Conservation (phyloP, 35 echinoderm and acorn worm species). For the Apostichopus californicus region DNA sequence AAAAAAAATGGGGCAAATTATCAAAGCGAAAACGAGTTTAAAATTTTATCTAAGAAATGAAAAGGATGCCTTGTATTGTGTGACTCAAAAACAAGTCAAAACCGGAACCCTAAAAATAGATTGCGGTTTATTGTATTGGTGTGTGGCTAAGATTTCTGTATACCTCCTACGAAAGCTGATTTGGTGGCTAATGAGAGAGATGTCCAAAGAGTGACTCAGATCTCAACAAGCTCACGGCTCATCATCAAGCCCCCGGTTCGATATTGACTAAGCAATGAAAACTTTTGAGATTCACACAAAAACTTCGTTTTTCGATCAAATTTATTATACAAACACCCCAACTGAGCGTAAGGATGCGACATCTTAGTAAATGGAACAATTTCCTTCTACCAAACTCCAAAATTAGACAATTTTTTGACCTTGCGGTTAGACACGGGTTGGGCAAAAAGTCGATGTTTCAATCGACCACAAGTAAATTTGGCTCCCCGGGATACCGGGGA, state of each 20-base stretch:
- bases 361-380: conserved; percentile 33
- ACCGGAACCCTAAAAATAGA: conserved; percentile 12
- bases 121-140: not conserved
- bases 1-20: too few relatives aligned
- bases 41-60: not conserved
- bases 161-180: not conserved
- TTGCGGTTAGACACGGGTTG: conserved; percentile 47
- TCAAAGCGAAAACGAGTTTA: not conserved
- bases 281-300: conserved; percentile 14
- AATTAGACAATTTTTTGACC: conserved; percentile 54
- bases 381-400: conserved; percentile 37
- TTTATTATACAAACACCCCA: conserved; percentile 47
- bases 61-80: not conserved
- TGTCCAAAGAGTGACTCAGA: conserved; percentile 16
- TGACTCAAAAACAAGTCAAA: conserved; percentile 6
- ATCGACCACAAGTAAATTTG: conserved; percentile 42
- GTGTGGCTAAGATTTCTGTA: not conserved
- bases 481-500: conserved; percentile 31
- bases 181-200: not conserved
- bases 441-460: conserved; percentile 31
- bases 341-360: conserved; percentile 29
- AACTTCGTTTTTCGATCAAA: conserved; percentile 33
- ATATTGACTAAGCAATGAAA: conserved; percentile 12
- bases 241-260: not conserved
- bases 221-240: conserved; percentile 21